These are phyloP conservation scores for Apostichopus japonicus DNA, from an alignment of 35 echinoderm and acorn worm species.

Conservation along the genomic window DNA sequence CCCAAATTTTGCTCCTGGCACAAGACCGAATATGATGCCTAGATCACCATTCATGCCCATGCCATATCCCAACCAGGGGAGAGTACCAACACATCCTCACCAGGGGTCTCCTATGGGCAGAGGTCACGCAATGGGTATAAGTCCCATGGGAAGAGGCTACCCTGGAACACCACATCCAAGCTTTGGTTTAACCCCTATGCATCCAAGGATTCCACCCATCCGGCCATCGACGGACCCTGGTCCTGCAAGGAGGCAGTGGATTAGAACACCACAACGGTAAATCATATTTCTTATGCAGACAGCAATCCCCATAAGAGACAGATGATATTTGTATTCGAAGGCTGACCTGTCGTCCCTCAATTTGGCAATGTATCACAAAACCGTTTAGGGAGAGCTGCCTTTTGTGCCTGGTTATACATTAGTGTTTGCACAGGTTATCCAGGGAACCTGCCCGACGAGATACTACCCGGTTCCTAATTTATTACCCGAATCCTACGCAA, in stretches of 20 bases:
- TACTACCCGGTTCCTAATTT: too few species aligned
- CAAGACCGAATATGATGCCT: slow-evolving; percentile 30
- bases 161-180: slow-evolving; percentile 40
- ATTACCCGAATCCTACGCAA: too few species aligned
- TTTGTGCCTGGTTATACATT: too few species aligned
- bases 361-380: too few species aligned
- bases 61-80: slow-evolving; percentile 25
- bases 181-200: slow-evolving; percentile 80
- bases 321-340: too few species aligned
- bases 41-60: slow-evolving; percentile 29
- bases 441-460: too few species aligned
- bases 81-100: slow-evolving; percentile 51
- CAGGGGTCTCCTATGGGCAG: slow-evolving; percentile 18
- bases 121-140: slow-evolving; percentile 25
- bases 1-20: background rate
- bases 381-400: too few species aligned
- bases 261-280: slow-evolving; percentile 30
- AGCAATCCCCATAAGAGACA: too few species aligned
- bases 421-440: too few species aligned
- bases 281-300: too few species aligned
- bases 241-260: slow-evolving; percentile 50
- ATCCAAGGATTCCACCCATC: slow-evolving; percentile 83
- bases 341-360: too few species aligned
- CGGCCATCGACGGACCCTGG: slow-evolving; percentile 66
- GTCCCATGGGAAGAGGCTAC: slow-evolving; percentile 34